Base-by-base conservation (phyloP, 2,888 invertebrate species). In the Drosophila prostipennis region DNA sequence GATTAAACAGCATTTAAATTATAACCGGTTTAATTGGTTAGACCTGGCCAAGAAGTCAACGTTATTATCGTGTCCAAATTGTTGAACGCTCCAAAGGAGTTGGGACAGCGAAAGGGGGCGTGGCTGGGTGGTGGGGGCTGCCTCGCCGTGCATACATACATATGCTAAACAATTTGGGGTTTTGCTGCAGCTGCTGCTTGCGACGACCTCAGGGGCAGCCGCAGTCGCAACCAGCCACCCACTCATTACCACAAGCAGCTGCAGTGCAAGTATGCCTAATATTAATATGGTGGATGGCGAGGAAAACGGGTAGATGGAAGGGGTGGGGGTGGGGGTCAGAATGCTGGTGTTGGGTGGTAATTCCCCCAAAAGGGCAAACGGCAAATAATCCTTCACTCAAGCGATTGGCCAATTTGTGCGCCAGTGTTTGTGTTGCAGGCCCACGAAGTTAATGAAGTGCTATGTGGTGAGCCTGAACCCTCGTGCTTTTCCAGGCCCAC, bases 371-470 rank as follows among this genome's bases (percentile, higher is more conserved):
- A 69, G 54, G 70, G 61, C 55, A 72, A 59, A 55, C 45, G 79
- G 65, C 67, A 78, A 74, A 74, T 74, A 72, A 61, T 63, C 77
- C 73, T 61, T 68, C 65, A 54, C 69, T 55, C 56, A 64, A 64
- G 59, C 73, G 48, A 67, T 72, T 72, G 57, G 64, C 71, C 68
- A 78, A 78, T 78, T 59, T 61, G 56, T 43, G 40, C 34, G 29
- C 5, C 4, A 36, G 45, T 43, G 29, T 48, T 52, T 60, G 52
- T 52, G 43, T 11, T 7, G 40, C n/a, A 37, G 13, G 36, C 11
- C 40, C 39, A 8, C 42, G 6, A 54, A 63, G 60, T 72, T 84
- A 78, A 84, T 82, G 78, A 81, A 82, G 76, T 84, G 79, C 64
- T 29, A 32, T 57, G 54, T 54, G 77, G 55, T 46, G 42, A 23